Evolutionary conservation across 2,888 invertebrate genomes (phyloP), one percentile per base, ranked within the genome.

Genomic region (Alcis repandata): DNA sequence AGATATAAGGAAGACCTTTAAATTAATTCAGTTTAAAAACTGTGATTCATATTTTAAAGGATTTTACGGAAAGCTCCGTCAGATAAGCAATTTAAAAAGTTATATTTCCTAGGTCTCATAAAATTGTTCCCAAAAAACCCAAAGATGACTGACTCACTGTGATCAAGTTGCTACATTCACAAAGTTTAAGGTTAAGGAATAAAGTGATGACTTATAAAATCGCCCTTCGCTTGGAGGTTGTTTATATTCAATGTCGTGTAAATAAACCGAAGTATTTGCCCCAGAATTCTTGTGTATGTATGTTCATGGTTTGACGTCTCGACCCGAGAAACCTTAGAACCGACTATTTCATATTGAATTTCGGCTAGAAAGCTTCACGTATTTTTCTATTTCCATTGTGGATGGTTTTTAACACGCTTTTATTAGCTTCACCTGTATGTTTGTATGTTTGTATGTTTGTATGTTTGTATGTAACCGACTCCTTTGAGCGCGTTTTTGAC

Each of bases 181-280:
- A n/a, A 49, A 19, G 13, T 11, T 6, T 51, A 36, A 38, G 36
- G 19, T 36, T 51, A 51, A 51, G 33, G 22, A 13, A 13, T 17
- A 17, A 1, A 41, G 20, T 8, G 27, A 53, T 53, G 40, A 36
- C 51, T 53, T 54, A 49, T 59, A 48, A 57, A 53, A 51, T 49
- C 62, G 68, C 48, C 63, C 63, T 70, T 69, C 63, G 43, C 2
- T 32, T 27, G 53, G 61, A 69, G 68, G 68, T 59, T 60, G 27
- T 51, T 46, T 13, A 33, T 38, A 49, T 60, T 52, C 63, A 68
- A 68, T 68, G 72, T 68, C 70, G 46, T 57, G 68, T 72, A 64
- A 72, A 72, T 68, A 70, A 38, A 56, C 60, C 56, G 20, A 38
- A 48, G 27, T 59, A 52, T 62, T 63, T 62, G 58, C 53, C 38